Evolutionary conservation across 2,797 vertebrate species (phyloP), one percentile per base, ranked within the genome.

Genomic region (Sebastes taczanowskii): DNA sequence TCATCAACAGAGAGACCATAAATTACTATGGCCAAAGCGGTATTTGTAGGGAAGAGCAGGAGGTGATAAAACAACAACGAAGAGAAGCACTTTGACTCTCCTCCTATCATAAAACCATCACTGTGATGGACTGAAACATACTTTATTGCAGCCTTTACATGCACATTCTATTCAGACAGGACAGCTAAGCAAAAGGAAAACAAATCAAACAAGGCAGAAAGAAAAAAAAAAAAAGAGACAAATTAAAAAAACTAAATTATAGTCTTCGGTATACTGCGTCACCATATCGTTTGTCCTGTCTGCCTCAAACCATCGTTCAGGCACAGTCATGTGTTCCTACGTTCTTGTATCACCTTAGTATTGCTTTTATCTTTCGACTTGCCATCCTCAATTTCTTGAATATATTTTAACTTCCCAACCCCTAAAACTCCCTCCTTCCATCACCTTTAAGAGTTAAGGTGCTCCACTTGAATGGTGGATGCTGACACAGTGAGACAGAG

Each of bases 401-500:
- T 83, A 68, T 20, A 68, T 73, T 77, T 61, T 42, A 75, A 46
- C 58, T 65, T 55, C 25, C 20, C 46, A 22, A 64, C 22, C 10
- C 38, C 74, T 56, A 53, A 77, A 58, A 62, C 20, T 66, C 42
- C 52, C 46, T 84, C 20, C 38, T 74, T 72, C 80, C 34, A 75
- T 60, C 38, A 23, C 67, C 74, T 95, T 94, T 98, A 99, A 61
- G 98, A 98, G 96, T 97, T 99, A 89, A 98, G 97, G 89, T 99
- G 97, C 90, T 99, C 97, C 92, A 99, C 98, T 96, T 99, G 98
- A 93, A 99, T 99, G 93, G 98, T 92, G 91, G 97, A 98, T 86
- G 98, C 97, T 91, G 98, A 97, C 94, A 99, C 98, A 80, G 98
- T 98, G 94, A 99, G 97, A 95, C 98, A 99, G 91, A 99, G 97